phyloP scores from a whole-genome alignment of 2,888 invertebrate genomes.

The Polydesmus complanatus region DNA sequence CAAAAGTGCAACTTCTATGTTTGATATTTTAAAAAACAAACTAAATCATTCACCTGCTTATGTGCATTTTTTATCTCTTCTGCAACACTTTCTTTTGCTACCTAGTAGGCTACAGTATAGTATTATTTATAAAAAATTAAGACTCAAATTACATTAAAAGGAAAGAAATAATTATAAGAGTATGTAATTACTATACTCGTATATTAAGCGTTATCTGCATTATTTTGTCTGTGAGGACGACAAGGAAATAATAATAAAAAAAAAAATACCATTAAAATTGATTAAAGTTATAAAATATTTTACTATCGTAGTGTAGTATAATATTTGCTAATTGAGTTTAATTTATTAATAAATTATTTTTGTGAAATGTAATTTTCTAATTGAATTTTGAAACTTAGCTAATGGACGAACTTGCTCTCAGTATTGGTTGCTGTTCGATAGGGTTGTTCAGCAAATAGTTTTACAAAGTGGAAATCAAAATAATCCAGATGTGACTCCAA shows the following conservation, averaged over 20 bases:
- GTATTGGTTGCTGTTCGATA: conserved; percentile 86
- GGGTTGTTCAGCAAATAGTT: conserved; percentile 84
- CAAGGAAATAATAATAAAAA: no score
- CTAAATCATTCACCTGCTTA: conserved; percentile 84
- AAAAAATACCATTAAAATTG: no score
- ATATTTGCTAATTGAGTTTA: conserved; percentile 25
- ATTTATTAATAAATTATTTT: conserved; percentile 14
- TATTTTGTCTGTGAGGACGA: no score
- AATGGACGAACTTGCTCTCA: conserved; percentile 76
- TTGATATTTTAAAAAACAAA: conserved; percentile 73
- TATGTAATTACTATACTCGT: no score
- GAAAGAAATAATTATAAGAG: no score
- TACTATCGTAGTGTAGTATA: neutral
- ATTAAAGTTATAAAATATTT: no score
- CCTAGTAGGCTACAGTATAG: conserved; percentile 65
- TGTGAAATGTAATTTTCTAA: conserved; percentile 3
- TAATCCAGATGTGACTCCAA: conserved; percentile 71
- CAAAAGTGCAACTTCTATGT: conserved; percentile 84
- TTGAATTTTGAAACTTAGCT: no score
- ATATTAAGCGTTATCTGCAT: no score
- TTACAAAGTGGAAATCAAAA: conserved; percentile 58
- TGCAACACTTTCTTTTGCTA: conserved; percentile 73
- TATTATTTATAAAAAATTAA: no score
- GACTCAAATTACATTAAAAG: no score
- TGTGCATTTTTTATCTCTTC: conserved; percentile 75